A percentile compares a stretch with the other conserved stretches of the same genome.
These are phyloP conservation scores for Tryphoninae sp. DNA, from an alignment of 2,888 invertebrate species.

Conservation along the genomic window DNA sequence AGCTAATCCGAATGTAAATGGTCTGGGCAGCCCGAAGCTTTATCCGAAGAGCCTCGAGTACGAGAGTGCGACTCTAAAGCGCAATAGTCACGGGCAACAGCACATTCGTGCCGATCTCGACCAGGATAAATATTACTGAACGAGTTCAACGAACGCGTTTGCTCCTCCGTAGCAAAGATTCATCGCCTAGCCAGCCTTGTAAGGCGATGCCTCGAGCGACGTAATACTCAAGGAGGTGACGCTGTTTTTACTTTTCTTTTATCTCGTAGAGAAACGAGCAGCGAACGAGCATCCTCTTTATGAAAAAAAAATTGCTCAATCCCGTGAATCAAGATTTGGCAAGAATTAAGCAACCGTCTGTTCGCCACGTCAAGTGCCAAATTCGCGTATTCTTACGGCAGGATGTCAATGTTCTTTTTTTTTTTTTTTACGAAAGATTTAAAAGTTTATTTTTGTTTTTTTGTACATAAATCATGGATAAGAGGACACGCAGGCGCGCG, in stretches of 20 bases:
- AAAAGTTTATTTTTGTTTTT: constrained; percentile 68
- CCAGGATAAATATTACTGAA: constrained; percentile 86
- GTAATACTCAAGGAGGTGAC: background rate
- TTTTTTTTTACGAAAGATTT: constrained; percentile 67
- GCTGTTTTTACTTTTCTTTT: constrained; percentile 4
- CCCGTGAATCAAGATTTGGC: constrained; percentile 29
- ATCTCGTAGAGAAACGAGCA: constrained; percentile 12
- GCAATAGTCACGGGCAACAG: constrained; percentile 86
- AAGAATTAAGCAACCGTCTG: constrained; percentile 15
- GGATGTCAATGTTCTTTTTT: constrained; percentile 30
- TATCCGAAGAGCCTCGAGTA: constrained; percentile 89
- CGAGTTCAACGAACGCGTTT: background rate
- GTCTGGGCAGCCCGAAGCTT: constrained; percentile 85
- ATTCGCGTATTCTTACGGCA: constrained; percentile 19
- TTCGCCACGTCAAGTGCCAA: constrained; percentile 30
- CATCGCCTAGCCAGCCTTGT: background rate
- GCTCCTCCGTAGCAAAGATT: too few species aligned
- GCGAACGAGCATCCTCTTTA: constrained; percentile 34
- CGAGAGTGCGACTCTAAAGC: constrained; percentile 89
- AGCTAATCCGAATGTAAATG: constrained; percentile 83
- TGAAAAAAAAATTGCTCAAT: constrained; percentile 52
- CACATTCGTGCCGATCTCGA: constrained; percentile 85
- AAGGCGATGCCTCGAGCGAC: constrained; percentile 2
- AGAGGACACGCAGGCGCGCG: constrained; percentile 12
- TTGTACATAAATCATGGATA: constrained; percentile 65